phyloP scores from a whole-genome alignment of 2,113 vertebrate genomes.

The Chroicocephalus ridibundus region DNA sequence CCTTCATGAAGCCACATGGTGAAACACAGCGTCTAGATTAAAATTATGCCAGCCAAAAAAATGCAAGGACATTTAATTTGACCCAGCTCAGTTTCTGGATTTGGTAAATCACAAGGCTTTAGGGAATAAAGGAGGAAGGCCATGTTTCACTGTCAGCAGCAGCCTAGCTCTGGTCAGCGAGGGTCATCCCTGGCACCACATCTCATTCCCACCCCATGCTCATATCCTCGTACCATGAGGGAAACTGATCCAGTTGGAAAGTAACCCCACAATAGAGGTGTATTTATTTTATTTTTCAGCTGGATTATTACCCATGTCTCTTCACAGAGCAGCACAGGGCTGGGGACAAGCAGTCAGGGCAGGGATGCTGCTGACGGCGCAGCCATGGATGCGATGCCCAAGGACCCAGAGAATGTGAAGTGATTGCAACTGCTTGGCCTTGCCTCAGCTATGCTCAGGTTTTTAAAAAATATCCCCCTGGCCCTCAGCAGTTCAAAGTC shows the following conservation, averaged over 20 bases:
- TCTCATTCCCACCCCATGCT: background rate
- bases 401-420: fast-evolving
- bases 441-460: background rate
- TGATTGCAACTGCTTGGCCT: background rate
- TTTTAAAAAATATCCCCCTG: background rate
- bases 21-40: background rate
- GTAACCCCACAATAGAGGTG: background rate
- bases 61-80: background rate
- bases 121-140: background rate
- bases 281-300: background rate
- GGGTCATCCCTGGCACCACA: background rate
- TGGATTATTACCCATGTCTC: background rate
- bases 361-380: background rate
- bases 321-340: background rate
- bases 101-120: background rate
- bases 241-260: background rate
- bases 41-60: background rate
- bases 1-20: background rate
- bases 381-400: fast-evolving
- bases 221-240: fast-evolving
- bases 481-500: background rate
- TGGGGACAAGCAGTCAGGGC: background rate
- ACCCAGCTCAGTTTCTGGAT: background rate
- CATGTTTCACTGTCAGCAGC: background rate
- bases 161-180: fast-evolving